Percentiles rank a stretch among this genome's conserved stretches.
These are phyloP conservation scores for Oostethus manadensis DNA, from an alignment of 2,113 vertebrate species.

Conservation along the genomic window DNA sequence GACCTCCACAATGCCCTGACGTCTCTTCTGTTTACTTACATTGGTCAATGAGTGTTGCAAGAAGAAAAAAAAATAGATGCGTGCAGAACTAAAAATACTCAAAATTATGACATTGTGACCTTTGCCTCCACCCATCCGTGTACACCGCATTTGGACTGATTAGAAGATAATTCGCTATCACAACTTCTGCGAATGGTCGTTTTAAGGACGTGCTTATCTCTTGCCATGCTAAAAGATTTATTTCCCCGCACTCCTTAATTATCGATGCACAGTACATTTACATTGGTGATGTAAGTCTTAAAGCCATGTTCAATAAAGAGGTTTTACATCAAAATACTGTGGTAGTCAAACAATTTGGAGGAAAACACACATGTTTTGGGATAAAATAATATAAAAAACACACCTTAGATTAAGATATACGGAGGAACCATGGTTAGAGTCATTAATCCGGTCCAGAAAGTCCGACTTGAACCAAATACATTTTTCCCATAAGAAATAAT, in stretches of 20 bases:
- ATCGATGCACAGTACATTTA: constrained; percentile 22
- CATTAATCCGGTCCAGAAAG: too few species aligned
- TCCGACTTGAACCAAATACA: too few species aligned
- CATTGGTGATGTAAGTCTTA: constrained; percentile 23
- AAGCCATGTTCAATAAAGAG: neutral
- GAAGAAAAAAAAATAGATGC: neutral
- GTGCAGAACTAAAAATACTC: constrained; percentile 2
- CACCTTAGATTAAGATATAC: too few species aligned
- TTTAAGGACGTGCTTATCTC: constrained; percentile 71
- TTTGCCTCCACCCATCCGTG: constrained; percentile 34
- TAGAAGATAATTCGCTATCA: constrained; percentile 63
- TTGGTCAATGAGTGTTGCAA: constrained; percentile 16
- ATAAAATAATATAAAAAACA: too few species aligned
- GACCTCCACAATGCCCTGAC: constrained; percentile 44
- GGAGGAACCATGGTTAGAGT: too few species aligned
- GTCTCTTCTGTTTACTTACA: constrained; percentile 42
- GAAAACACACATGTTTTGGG: too few species aligned
- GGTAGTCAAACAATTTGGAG: too few species aligned
- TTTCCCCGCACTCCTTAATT: constrained; percentile 36
- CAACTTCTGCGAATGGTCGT: constrained; percentile 66
- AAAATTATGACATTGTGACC: constrained; percentile 36
- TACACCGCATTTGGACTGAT: constrained; percentile 46
- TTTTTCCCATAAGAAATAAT: too few species aligned
- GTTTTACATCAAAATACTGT: too few species aligned
- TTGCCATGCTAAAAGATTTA: constrained; percentile 47